Conservation (phyloP, 2,113 vertebrate genomes). For the Strix uralensis region DNA sequence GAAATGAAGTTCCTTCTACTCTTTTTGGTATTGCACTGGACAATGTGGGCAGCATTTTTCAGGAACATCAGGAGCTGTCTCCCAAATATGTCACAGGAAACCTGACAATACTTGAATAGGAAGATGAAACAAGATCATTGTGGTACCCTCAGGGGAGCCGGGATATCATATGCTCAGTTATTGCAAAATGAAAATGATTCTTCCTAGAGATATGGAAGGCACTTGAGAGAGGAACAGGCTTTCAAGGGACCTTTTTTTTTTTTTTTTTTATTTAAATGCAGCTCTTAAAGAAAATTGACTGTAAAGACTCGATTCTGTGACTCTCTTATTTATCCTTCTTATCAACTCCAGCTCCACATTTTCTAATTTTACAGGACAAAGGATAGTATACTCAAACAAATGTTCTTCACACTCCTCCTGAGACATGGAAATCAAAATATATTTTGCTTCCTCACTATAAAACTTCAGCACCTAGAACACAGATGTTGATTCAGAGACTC, state of each 20-base stretch:
- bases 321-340: background rate
- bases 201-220: background rate
- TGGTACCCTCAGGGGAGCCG: background rate
- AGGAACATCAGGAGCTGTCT: background rate
- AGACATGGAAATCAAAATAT: background rate
- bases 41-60: background rate
- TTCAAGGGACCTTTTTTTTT: background rate
- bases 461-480: background rate
- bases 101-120: constrained; percentile 14
- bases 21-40: background rate
- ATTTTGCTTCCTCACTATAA: background rate
- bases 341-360: background rate
- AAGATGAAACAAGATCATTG: constrained; percentile 5
- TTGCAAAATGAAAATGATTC: background rate
- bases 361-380: background rate
- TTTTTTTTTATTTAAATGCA: background rate
- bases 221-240: background rate
- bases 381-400: background rate
- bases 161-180: background rate
- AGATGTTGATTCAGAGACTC: background rate
- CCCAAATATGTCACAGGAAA: background rate
- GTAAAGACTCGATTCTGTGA: background rate
- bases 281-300: background rate
- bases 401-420: background rate
- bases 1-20: background rate